Evolutionary conservation across 2,113 vertebrate species (phyloP).

Genomic region (Martes martes): DNA sequence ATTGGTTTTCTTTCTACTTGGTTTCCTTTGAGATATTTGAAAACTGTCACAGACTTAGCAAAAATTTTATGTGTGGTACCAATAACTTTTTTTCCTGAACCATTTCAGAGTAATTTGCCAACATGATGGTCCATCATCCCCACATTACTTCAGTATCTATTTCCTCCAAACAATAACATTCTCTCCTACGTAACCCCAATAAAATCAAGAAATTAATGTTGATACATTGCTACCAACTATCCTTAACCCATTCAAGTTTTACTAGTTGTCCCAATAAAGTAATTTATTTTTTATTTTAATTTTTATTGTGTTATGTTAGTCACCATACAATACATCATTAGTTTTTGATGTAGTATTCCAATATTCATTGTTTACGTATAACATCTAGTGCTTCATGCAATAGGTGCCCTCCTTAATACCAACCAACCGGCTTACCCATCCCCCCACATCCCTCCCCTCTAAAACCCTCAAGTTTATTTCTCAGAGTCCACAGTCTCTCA

Average conservation of each 20-base stretch:
- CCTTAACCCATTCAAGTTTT: background rate
- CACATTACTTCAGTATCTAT: background rate
- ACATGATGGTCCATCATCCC: background rate
- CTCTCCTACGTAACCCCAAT: background rate
- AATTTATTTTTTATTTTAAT: background rate
- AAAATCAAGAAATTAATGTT: background rate
- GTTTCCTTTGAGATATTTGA: background rate
- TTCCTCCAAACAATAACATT: background rate
- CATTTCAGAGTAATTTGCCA: background rate
- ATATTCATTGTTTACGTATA: too few relatives aligned
- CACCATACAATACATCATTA: too few relatives aligned
- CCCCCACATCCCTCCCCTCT: too few relatives aligned
- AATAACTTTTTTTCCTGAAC: background rate
- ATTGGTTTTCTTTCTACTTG: background rate
- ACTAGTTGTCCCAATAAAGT: background rate
- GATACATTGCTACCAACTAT: background rate
- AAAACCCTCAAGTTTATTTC: too few relatives aligned
- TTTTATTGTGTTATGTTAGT: too few relatives aligned
- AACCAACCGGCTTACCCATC: too few relatives aligned
- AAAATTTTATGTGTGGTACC: background rate
- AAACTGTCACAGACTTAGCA: background rate
- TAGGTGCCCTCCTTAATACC: too few relatives aligned
- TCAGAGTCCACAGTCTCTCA: too few relatives aligned
- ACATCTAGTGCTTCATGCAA: too few relatives aligned
- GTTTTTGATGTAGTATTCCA: too few relatives aligned